Evolutionary conservation across 1,140 invertebrate species (phyloP).

Genomic region (Aporrectodea caliginosa): DNA sequence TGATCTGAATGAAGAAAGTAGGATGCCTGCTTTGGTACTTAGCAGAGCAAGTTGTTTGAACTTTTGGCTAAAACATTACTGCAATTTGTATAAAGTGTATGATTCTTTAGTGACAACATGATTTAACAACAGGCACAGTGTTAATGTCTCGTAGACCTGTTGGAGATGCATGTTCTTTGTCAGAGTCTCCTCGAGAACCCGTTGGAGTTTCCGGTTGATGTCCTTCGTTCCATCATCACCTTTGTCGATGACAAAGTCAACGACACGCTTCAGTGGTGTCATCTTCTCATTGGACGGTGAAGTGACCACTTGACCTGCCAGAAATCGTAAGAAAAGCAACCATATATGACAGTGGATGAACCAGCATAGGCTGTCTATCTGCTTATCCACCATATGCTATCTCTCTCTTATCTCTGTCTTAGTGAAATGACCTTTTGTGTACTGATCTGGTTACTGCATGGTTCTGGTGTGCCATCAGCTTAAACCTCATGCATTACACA

Average conservation of each 20-base stretch:
- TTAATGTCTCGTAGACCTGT: slow-evolving; percentile 43
- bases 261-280: slow-evolving; percentile 50
- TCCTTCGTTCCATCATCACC: slow-evolving; percentile 54
- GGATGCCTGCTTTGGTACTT: too few relatives aligned
- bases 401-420: too few relatives aligned
- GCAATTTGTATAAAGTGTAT: background rate
- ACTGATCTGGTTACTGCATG: too few relatives aligned
- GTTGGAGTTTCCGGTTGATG: slow-evolving; percentile 55
- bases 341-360: too few relatives aligned
- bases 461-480: too few relatives aligned
- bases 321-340: background rate
- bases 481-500: too few relatives aligned
- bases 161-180: slow-evolving; percentile 64
- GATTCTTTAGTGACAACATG: background rate
- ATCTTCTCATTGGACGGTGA: background rate
- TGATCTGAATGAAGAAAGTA: background rate
- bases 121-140: background rate
- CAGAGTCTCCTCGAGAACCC: slow-evolving; percentile 61
- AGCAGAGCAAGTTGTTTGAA: too few relatives aligned
- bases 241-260: slow-evolving; percentile 57
- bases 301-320: background rate
- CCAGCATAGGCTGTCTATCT: too few relatives aligned
- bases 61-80: background rate
- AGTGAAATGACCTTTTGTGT: too few relatives aligned
- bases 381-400: too few relatives aligned